Percentiles rank a stretch among this genome's conserved stretches.
Conservation (phyloP, 2,888 invertebrate species). For the Lasioglossum oenotherae region DNA sequence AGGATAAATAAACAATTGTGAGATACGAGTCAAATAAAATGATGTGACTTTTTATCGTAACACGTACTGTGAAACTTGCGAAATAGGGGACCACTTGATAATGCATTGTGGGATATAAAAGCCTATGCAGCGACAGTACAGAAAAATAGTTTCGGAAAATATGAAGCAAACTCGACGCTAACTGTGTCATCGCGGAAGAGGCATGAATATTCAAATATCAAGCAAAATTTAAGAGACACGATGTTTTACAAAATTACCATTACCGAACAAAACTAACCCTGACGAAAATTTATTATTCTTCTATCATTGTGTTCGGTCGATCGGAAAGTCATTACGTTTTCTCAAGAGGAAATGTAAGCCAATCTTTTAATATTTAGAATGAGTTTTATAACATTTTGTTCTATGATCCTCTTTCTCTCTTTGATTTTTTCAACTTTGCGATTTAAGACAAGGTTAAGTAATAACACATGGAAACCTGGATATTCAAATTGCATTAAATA, state of each 20-base stretch:
- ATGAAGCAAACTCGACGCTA: background rate
- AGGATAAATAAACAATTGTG: background rate
- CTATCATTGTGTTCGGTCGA: background rate
- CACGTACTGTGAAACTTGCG: background rate
- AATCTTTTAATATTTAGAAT: too few relatives aligned
- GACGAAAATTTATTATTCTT: background rate
- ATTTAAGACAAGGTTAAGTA: too few relatives aligned
- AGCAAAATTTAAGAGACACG: background rate
- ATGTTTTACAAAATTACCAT: background rate
- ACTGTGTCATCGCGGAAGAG: background rate
- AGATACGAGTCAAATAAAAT: background rate
- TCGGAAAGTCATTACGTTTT: too few relatives aligned
- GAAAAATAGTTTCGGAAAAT: background rate
- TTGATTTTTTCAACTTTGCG: too few relatives aligned
- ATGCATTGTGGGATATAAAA: background rate
- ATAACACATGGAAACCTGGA: too few relatives aligned
- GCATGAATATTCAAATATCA: background rate
- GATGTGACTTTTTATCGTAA: background rate
- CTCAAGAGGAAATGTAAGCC: too few relatives aligned
- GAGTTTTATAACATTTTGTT: too few relatives aligned
- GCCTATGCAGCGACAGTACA: background rate
- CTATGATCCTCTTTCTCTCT: too few relatives aligned
- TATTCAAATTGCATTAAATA: too few relatives aligned
- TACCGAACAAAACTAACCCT: background rate
- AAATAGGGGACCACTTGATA: background rate